These are phyloP conservation scores for Prunella strophiata DNA, from an alignment of 2,797 vertebrate species.

Conservation along the genomic window DNA sequence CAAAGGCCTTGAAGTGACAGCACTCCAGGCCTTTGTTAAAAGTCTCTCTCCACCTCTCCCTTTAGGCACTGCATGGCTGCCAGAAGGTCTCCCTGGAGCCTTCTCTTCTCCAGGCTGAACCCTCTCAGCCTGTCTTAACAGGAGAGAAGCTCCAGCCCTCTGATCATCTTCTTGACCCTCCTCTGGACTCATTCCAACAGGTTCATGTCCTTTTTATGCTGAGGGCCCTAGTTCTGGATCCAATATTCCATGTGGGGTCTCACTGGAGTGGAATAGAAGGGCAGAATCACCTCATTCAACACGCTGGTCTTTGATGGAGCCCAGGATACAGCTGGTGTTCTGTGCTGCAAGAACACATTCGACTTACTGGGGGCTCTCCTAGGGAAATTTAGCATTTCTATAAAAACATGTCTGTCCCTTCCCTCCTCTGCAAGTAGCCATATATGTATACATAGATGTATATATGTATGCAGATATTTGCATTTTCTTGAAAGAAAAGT, in stretches of 20 bases:
- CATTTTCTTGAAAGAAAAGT: not conserved
- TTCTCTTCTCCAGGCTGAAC: not conserved
- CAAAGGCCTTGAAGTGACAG: not conserved
- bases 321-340: not conserved
- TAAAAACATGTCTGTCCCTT: not conserved
- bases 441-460: not conserved
- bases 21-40: not conserved
- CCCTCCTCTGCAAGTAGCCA: not conserved
- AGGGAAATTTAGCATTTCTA: not conserved
- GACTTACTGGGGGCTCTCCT: not conserved
- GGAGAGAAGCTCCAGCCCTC: not conserved
- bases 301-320: not conserved
- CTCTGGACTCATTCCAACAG: not conserved
- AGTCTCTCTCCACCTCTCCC: not conserved
- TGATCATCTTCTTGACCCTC: not conserved
- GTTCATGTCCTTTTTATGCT: not conserved
- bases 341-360: not conserved
- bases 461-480: not conserved
- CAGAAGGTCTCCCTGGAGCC: not conserved
- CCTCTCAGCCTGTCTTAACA: not conserved
- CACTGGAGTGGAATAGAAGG: not conserved
- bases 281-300: not conserved
- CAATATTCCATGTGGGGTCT: not conserved
- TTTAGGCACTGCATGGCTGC: not conserved
- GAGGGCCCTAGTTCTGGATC: not conserved